Evolutionary conservation across 2,113 vertebrate genomes (phyloP), one percentile per base, ranked within the genome.

Genomic region (Rhadina sibilatrix): DNA sequence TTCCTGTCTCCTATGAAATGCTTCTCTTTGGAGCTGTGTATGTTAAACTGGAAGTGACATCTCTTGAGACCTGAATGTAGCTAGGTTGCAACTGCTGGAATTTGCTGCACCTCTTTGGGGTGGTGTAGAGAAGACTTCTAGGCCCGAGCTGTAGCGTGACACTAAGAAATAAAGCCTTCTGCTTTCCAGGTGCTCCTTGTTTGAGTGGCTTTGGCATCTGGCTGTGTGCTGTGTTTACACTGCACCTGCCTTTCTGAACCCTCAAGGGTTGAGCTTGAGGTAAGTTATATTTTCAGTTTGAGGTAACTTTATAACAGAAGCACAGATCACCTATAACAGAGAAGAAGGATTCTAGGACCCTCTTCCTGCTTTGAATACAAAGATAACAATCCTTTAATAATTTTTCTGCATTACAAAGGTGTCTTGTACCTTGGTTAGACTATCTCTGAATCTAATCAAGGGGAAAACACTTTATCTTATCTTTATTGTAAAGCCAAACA

Each of bases 101-200:
- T 69, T 85, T 72, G 42, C 74, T 93, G 47, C 38, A 11, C 33
- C 19, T 30, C 66, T 61, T 30, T 52, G 27, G 15, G 10, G 9
- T 68, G 37, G 17, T 21, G 21, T 19, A 64, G 50, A 3, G 54
- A 27, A 69, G 50, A 38, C 15, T 42, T 33, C 18, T 53, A 16
- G 40, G 15, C 28, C 40, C 69, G 82, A 42, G 47, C 49, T 82
- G 46, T 56, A 7, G 42, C 0, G 0, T 81, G 57, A 54, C 57
- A 31, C 10, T 59, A 19, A 87, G 68, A 72, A 31, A 27, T 33
- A 44, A 81, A 40, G 7, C 21, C 64, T 81, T 84, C 50, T 94
- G 69, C 37, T 91, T 95, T 87, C 63, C 81, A 97, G 97, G 93
- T 69, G 88, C 79, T 80, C 27, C 76, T 31, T 79, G 59, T 87